Evolutionary conservation across 2,888 invertebrate species (phyloP).

Genomic region (Mallateleia sp.): DNA sequence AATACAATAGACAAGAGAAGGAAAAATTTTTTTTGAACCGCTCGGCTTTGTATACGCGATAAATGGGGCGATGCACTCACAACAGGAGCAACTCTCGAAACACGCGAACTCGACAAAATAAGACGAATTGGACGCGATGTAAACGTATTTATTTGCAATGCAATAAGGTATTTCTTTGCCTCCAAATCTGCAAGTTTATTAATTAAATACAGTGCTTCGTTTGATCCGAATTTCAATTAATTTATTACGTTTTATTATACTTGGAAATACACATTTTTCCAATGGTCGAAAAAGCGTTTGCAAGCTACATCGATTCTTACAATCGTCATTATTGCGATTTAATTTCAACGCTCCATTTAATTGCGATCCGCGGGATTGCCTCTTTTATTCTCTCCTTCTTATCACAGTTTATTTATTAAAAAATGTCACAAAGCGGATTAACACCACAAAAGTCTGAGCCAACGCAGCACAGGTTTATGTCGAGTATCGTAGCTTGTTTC

Average conservation of each 20-base stretch:
- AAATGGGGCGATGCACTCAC: conserved; percentile 71
- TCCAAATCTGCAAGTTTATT: conserved; percentile 55
- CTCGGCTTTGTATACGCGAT: conserved; percentile 53
- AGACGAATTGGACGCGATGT: conserved; percentile 61
- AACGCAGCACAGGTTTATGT: background rate
- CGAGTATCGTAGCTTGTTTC: background rate
- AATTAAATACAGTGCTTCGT: conserved; percentile 54
- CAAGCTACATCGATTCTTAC: no score
- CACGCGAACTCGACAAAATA: conserved; percentile 72
- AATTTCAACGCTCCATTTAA: no score
- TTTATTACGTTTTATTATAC: conserved; percentile 35
- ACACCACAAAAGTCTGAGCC: background rate
- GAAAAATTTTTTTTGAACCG: conserved; percentile 40
- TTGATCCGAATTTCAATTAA: conserved; percentile 31
- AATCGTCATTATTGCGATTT: no score
- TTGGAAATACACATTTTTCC: conserved; percentile 15
- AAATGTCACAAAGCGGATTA: background rate
- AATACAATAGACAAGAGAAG: conserved; percentile 56
- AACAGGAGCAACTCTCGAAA: conserved; percentile 62
- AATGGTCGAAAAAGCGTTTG: background rate
- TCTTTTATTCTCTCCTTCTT: no score
- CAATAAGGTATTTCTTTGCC: conserved; percentile 52
- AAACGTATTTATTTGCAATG: conserved; percentile 76
- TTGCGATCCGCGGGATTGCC: background rate
- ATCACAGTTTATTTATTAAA: background rate